These are phyloP conservation scores for Petrocephalus zakoni DNA, from an alignment of 2,113 vertebrate species.

Conservation along the genomic window DNA sequence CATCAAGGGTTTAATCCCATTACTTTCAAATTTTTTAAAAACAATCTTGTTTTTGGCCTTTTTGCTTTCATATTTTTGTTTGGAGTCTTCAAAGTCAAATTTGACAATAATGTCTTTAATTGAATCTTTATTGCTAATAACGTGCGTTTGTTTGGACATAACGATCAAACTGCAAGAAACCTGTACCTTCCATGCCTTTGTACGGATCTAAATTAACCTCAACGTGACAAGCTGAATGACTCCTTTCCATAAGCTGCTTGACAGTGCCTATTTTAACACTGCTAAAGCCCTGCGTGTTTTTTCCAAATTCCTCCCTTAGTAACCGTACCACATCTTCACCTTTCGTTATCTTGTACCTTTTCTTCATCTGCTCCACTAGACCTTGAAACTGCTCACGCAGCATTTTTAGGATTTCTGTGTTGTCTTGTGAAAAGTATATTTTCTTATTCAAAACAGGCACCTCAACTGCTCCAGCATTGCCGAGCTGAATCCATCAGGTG, in stretches of 20 bases:
- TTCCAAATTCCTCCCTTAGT: slow-evolving; percentile 12
- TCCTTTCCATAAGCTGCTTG: neutral
- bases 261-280: neutral
- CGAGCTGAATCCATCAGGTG: neutral
- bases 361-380: neutral
- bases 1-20: neutral
- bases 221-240: too few relatives aligned
- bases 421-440: neutral
- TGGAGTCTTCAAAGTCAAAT: neutral
- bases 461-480: neutral
- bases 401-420: neutral
- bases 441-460: neutral
- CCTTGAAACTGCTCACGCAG: slow-evolving; percentile 1
- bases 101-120: neutral
- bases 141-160: neutral
- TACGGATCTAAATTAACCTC: too few relatives aligned
- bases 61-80: accelerated
- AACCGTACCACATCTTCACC: neutral
- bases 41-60: too few relatives aligned
- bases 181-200: too few relatives aligned
- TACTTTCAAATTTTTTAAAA: too few relatives aligned
- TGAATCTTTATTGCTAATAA: too few relatives aligned
- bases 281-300: neutral
- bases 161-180: neutral
- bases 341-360: neutral